Conservation (phyloP, 2,797 vertebrate species). For the Tapirus indicus region DNA sequence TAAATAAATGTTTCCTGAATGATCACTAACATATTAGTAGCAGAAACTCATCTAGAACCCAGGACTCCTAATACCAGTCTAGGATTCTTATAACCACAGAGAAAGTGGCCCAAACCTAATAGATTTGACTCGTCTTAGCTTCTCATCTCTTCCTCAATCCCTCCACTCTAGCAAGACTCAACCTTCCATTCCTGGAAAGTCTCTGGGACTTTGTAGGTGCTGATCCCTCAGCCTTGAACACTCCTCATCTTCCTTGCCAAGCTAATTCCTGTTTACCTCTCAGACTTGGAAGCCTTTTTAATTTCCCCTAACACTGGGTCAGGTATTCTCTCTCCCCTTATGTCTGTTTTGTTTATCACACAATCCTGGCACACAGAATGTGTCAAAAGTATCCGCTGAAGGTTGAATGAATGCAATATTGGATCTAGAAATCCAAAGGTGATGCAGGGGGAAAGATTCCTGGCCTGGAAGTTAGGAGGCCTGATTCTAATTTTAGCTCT, state of each 20-base stretch:
- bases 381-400: neutral
- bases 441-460: neutral
- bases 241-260: neutral
- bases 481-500: slow-evolving; percentile 26
- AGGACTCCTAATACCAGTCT: neutral
- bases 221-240: neutral
- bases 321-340: neutral
- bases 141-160: slow-evolving; percentile 33
- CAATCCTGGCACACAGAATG: slow-evolving; percentile 32
- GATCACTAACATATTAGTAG: neutral
- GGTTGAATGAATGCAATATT: slow-evolving; percentile 41
- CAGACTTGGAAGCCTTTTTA: neutral
- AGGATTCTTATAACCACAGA: neutral
- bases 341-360: slow-evolving; percentile 35
- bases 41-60: neutral
- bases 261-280: slow-evolving; percentile 25
- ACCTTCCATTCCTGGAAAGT: neutral
- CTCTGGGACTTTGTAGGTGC: neutral
- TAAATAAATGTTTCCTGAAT: slow-evolving; percentile 10
- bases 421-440: slow-evolving; percentile 40
- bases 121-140: neutral
- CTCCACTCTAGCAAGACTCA: neutral
- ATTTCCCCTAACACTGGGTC: neutral
- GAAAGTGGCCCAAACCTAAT: neutral
- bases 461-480: neutral